Percentiles rank a stretch among this genome's conserved stretches.
Evolutionary conservation across 2,113 vertebrate species (phyloP).

Genomic region (Gulo gulo): DNA sequence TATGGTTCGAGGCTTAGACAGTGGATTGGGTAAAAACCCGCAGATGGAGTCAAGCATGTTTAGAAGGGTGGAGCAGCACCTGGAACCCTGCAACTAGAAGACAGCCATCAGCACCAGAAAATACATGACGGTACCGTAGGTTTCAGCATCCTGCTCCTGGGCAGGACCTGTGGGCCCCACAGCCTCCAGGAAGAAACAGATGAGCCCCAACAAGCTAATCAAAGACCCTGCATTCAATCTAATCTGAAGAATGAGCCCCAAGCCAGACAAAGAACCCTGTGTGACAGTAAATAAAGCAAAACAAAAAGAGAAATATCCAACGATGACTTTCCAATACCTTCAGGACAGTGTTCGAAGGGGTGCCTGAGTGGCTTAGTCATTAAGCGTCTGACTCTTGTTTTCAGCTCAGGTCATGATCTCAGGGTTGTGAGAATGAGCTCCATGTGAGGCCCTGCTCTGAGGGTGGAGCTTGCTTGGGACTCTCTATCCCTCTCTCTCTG

Average conservation of each 20-base stretch:
- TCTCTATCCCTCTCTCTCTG: neutral
- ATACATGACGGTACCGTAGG: neutral
- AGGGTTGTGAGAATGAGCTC: neutral
- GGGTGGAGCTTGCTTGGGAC: neutral
- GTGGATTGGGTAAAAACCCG: neutral
- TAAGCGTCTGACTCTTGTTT: neutral
- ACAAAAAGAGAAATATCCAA: neutral
- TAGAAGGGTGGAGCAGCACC: neutral
- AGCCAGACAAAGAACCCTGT: neutral
- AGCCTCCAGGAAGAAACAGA: neutral
- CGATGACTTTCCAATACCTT: slow-evolving; percentile 7
- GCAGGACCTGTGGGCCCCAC: neutral
- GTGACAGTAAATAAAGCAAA: neutral
- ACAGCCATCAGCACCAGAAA: neutral
- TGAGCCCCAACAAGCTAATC: neutral
- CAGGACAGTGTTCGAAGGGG: neutral
- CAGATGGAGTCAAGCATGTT: neutral
- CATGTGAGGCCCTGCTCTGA: neutral
- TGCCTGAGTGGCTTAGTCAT: neutral
- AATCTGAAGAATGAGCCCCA: slow-evolving; percentile 4
- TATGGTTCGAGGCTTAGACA: neutral
- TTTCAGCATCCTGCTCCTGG: neutral
- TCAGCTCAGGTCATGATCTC: neutral
- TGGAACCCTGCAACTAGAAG: neutral
- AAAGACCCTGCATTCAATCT: neutral